These are phyloP conservation scores for Meiosimyza decipiens DNA, from an alignment of 2,888 invertebrate genomes.

Conservation along the genomic window DNA sequence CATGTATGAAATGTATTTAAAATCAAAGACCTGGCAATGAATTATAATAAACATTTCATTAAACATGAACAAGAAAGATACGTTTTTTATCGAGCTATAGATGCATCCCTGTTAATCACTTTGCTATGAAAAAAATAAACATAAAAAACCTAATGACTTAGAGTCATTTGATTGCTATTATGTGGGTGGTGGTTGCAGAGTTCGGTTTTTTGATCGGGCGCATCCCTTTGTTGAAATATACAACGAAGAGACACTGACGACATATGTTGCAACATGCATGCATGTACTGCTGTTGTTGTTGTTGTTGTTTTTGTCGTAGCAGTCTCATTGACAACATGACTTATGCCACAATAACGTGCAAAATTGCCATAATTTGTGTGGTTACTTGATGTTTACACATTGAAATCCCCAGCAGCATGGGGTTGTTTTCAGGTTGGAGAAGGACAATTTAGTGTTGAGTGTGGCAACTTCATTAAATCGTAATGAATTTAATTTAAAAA, in stretches of 20 bases:
- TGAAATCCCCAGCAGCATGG: neutral
- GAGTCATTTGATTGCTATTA: constrained; percentile 61
- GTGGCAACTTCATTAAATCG: constrained; percentile 24
- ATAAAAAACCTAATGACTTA: constrained; percentile 58
- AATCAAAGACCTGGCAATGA: neutral
- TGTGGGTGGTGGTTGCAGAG: constrained; percentile 60
- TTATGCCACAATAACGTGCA: constrained; percentile 63
- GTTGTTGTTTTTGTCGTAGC: constrained; percentile 28
- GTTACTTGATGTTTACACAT: constrained; percentile 44
- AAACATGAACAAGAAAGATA: too few species aligned
- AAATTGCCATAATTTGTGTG: constrained; percentile 63
- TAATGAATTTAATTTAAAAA: constrained; percentile 51
- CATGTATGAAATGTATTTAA: neutral
- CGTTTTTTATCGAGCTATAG: neutral
- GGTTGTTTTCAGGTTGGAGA: neutral
- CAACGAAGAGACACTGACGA: constrained; percentile 45
- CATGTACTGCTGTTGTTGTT: constrained; percentile 11
- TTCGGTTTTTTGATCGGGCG: constrained; percentile 33
- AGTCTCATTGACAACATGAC: constrained; percentile 51
- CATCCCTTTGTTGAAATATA: constrained; percentile 32
- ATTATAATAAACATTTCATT: constrained; percentile 2
- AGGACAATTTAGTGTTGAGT: neutral
- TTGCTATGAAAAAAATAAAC: constrained; percentile 39
- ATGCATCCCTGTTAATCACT: constrained; percentile 15
- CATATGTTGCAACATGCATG: constrained; percentile 59